These are phyloP conservation scores for Oncorhynchus mykiss DNA, from an alignment of 2,113 vertebrate species.

Conservation along the genomic window DNA sequence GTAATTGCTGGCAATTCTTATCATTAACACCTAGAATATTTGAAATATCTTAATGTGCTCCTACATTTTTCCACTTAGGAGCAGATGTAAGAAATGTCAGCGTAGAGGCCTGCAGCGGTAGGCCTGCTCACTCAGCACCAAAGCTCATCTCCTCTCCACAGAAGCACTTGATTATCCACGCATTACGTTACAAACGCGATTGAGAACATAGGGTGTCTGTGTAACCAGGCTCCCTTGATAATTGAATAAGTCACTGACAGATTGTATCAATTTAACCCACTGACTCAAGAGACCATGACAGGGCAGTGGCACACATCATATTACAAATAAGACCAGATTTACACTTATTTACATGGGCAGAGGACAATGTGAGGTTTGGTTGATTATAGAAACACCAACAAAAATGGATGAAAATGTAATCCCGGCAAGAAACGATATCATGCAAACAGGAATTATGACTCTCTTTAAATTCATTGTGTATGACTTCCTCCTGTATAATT, in stretches of 20 bases:
- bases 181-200: not conserved
- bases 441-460: too few relatives aligned
- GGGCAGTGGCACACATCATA: constrained; percentile 35
- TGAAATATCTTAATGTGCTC: too few relatives aligned
- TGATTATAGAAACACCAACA: too few relatives aligned
- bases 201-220: constrained; percentile 3
- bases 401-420: too few relatives aligned
- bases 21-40: too few relatives aligned
- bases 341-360: not conserved
- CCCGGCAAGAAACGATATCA: too few relatives aligned
- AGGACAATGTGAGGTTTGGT: not conserved
- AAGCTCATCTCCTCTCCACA: not conserved
- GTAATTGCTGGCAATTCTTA: too few relatives aligned
- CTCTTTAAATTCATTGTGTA: not conserved
- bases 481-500: not conserved
- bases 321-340: constrained; percentile 59
- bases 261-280: constrained; percentile 54
- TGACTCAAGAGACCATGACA: constrained; percentile 41
- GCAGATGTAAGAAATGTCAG: too few relatives aligned
- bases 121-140: not conserved
- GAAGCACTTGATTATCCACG: constrained; percentile 3
- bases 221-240: constrained; percentile 23
- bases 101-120: too few relatives aligned
- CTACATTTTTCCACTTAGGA: too few relatives aligned
- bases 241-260: constrained; percentile 46